Conservation (phyloP, 1,140 invertebrate species). For the Micrasema minimum region DNA sequence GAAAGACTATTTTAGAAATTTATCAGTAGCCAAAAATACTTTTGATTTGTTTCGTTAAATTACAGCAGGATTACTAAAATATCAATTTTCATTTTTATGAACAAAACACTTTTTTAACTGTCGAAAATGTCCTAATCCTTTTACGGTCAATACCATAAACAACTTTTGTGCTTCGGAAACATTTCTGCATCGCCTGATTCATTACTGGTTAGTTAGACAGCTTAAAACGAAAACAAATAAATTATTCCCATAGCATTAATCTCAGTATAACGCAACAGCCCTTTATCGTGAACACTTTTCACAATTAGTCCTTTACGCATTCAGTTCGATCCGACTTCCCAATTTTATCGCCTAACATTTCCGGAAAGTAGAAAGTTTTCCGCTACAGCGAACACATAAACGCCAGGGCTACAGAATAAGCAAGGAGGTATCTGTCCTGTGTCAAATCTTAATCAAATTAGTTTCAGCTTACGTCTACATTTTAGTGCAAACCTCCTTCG, state of each 20-base stretch:
- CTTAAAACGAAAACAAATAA: conserved; percentile 48
- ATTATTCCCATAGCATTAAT: conserved; percentile 41
- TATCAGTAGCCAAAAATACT: too few species aligned
- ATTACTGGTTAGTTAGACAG: too few species aligned
- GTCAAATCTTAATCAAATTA: conserved; percentile 55
- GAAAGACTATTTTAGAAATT: too few species aligned
- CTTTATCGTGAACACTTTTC: conserved; percentile 49
- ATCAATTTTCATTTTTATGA: too few species aligned
- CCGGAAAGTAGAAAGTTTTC: conserved; percentile 36
- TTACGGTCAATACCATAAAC: too few species aligned
- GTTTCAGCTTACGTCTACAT: conserved; percentile 26
- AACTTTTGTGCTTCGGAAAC: background rate
- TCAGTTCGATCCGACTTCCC: conserved; percentile 45
- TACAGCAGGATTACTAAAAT: too few species aligned
- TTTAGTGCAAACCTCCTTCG: conserved; percentile 20
- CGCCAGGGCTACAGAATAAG: conserved; percentile 29
- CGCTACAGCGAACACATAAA: conserved; percentile 40
- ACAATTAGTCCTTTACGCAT: conserved; percentile 46
- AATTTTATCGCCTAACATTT: conserved; percentile 51
- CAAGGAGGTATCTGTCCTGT: conserved; percentile 51
- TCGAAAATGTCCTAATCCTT: too few species aligned
- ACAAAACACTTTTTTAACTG: too few species aligned
- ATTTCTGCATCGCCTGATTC: too few species aligned
- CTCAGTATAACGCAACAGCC: conserved; percentile 38
- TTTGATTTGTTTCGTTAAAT: too few species aligned